Evolutionary conservation across 2,888 invertebrate species (phyloP), one percentile per base, ranked within the genome.

Genomic region (Drosophila kokeensis): DNA sequence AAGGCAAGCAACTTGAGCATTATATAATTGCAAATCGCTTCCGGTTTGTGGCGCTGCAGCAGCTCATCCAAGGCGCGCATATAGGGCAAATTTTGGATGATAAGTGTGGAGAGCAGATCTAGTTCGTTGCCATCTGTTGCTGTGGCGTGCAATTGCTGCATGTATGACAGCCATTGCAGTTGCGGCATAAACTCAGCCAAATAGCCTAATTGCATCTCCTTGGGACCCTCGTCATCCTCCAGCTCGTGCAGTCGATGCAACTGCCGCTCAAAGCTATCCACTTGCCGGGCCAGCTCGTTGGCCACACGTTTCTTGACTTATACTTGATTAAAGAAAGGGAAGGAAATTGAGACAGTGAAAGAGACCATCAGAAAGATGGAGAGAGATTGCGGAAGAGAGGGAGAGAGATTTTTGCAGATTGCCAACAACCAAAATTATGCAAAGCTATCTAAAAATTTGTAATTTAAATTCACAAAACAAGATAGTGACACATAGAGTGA

Each of bases 201-300:
- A 50, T 92, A 92, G 8, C 91, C 89, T 24, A 92, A 32, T 6
- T 92, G 91, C 85, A 92, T 92, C 60, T 92, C 93, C 42, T 88
- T 91, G 13, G 88, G 70, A 0, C 92, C 92, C 55, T 91, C 90
- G 5, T 89, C 89, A 27, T 92, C 92, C 40, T 92, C 90, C 32
- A 88, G 65, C 40, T 90, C 81, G 34, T 87, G 82, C 24, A 92
- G 64, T 4, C 85, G 82, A 24, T 89, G 88, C 50, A 92, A 48
- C n/a, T 91, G 88, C 30, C 77, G 76, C 50, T 92, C 92, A 48
- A 92, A 92, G 2, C 62, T 70, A 29, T 87, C 79, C 4, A 92
- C 84, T 13, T 90, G 89, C 0, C 90, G 84, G 0, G 92, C 91
- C 50, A 92, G 74, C 50, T 87, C 83, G 32, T 92, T 92, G 24